Percentiles rank a stretch among this genome's conserved stretches.
Conservation (phyloP, 2,113 vertebrate species). For the Oxygymnocypris stewartii region DNA sequence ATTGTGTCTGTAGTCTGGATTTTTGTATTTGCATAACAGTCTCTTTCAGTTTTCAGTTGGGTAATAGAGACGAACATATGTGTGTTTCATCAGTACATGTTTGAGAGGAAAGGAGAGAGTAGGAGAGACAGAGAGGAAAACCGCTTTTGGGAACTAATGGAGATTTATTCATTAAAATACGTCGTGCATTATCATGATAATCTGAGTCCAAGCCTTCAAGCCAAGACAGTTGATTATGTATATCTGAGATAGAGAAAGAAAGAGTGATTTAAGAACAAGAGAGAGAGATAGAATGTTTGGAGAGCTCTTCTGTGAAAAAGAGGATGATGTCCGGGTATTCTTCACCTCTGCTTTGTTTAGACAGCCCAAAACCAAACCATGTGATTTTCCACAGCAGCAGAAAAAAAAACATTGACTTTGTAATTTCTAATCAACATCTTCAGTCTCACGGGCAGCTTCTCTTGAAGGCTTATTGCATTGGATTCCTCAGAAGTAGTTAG, state of each 20-base stretch:
- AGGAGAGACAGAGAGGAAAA: not conserved
- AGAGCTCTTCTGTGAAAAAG: slow-evolving; percentile 9
- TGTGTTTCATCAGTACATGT: slow-evolving; percentile 11
- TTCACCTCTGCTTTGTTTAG: slow-evolving; percentile 4
- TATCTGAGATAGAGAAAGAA: slow-evolving; percentile 14
- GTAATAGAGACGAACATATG: not conserved
- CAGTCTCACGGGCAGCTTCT: not conserved
- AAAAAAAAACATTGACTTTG: slow-evolving; percentile 7
- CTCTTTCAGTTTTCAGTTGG: not conserved
- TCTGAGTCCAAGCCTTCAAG: slow-evolving; percentile 22
- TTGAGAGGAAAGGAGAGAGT: not conserved
- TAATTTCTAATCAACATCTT: slow-evolving; percentile 37
- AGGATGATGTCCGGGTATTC: not conserved
- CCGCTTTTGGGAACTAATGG: slow-evolving; percentile 15
- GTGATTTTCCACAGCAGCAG: slow-evolving; percentile 13
- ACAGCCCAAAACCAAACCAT: not conserved
- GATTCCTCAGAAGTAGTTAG: slow-evolving; percentile 18
- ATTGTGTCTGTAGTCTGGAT: slow-evolving; percentile 17
- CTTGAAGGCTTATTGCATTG: not conserved
- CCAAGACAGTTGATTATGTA: slow-evolving; percentile 36
- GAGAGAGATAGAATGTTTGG: slow-evolving; percentile 21
- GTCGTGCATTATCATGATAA: slow-evolving; percentile 37
- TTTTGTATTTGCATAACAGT: not conserved
- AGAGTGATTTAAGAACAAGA: not conserved
- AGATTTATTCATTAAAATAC: slow-evolving; percentile 36